Evolutionary conservation across 2,888 invertebrate species (phyloP), one percentile per base, ranked within the genome.

Genomic region (Diploptera punctata): DNA sequence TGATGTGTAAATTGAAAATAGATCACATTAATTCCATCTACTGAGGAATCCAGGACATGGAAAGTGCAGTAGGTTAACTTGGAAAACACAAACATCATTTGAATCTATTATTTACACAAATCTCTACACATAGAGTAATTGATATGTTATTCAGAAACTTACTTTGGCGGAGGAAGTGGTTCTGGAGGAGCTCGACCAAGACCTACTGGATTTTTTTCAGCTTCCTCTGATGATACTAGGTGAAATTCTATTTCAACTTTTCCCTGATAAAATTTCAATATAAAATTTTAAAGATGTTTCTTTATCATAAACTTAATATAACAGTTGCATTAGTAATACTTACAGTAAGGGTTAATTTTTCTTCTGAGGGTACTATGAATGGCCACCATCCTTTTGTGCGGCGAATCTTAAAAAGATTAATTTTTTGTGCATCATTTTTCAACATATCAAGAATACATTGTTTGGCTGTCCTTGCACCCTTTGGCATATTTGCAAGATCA

Each of bases 351-450:
- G 26, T 33, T 26, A 21, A 19, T 52, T 78, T 77, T 47, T 76
- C 76, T 21, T 79, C 81, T 3, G 79, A 74, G 5, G 77, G 76
- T 44, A 81, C 79, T 26, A 76, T 80, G 72, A 90, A 85, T 0
- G 92, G 91, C 90, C 92, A 93, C 92, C 93, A 93, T 0, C 89
- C 91, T 73, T 84, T 85, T 3, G 88, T 82, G 16, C 85, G 81
- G 77, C 84, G 85, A 0, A 84, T 79, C 72, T 86, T 84, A 80
- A 93, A 93, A n/a, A 93, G 81, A 82, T 91, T 90, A 0, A 91
- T 79, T 72, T 82, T 86, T 21, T 86, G 87, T 1, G 82, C 78
- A 13, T 86, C 82, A 26, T 85, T 76, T 13, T 82, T 80, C 60
- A 82, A 72, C 9, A 72, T 18, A 10, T 82, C 81, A 21, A 86